Base-by-base conservation (phyloP, 2,113 vertebrate genomes). In the Gulo gulo region DNA sequence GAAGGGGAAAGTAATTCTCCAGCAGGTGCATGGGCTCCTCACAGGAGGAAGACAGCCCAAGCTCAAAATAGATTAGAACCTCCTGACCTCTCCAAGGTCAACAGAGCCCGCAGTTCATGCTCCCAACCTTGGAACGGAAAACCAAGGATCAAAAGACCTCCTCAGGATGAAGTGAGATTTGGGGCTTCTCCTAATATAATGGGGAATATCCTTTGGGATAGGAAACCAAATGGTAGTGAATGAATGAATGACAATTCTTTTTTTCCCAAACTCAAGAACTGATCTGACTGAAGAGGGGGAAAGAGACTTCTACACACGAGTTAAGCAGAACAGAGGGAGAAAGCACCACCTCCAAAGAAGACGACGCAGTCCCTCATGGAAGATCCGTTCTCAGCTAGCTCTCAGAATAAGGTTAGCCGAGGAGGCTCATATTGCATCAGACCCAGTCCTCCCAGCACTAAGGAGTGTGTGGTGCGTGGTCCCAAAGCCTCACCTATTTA, bases 141-240 rank as follows among this genome's bases (percentile, higher is more conserved):
- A 34, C 42, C 50, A 9, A 83, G 2, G 7, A 36, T 61, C 73
- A 67, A 82, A 85, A 5, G 50, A 80, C 31, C 23, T 80, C 52
- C 86, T 95, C 24, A 57, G 47, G 24, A 71, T 34, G 4, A 89
- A 93, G 50, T 39, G 4, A 76, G 34, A 26, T 34, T 87, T 15
- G 18, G 67, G 45, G 45, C 20, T 97, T 94, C 31, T 87, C 69
- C 90, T 84, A 83, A 63, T 21, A 36, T 57, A 81, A 34, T 55
- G 42, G 45, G 9, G 11, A 42, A 65, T 80, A 76, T 61, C n/a
- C 15, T 61, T 24, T n/a, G 7, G 6, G 23, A 74, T 29, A 92
- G 55, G 26, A 96, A 96, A 84, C 13, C 14, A 96, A 92, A 94
- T 23, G 29, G 34, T 80, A 80, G 74, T 80, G 67, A 95, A 89